Percentiles rank a stretch among this genome's conserved stretches.
These are phyloP conservation scores for Xanthia icteritia DNA, from an alignment of 2,888 invertebrate genomes.

Conservation along the genomic window DNA sequence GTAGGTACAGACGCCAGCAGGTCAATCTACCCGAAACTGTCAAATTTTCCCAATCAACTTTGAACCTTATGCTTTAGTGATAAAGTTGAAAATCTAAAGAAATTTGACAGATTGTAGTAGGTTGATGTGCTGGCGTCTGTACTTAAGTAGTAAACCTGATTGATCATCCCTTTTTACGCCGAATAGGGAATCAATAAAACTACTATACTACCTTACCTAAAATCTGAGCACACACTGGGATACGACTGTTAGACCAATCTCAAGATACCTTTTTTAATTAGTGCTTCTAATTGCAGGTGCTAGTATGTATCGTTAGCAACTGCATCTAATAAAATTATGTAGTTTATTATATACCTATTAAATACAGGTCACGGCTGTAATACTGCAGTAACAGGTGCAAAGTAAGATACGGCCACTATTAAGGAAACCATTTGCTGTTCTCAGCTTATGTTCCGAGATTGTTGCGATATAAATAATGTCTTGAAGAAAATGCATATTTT, in stretches of 20 bases:
- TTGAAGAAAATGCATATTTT: not conserved
- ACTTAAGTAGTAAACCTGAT: no score
- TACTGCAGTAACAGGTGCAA: constrained; percentile 17
- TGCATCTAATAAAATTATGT: not conserved
- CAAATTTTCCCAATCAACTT: no score
- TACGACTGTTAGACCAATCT: not conserved
- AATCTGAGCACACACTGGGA: not conserved
- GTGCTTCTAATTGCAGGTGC: not conserved
- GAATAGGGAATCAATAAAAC: no score
- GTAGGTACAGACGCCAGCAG: no score
- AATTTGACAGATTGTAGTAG: no score
- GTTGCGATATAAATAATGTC: not conserved
- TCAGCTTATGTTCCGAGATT: not conserved
- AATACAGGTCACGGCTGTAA: constrained; percentile 9
- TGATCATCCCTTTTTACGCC: no score
- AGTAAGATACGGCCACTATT: constrained; percentile 27
- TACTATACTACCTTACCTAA: not conserved
- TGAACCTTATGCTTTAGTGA: no score
- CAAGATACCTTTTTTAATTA: not conserved
- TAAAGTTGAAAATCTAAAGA: no score
- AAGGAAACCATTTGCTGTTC: constrained; percentile 13
- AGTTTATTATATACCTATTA: not conserved
- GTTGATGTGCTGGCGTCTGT: no score
- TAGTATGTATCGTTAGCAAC: constrained; percentile 1
- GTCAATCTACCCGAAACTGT: no score